Conservation (phyloP, 1,140 invertebrate species). For the Oncopeltus fasciatus region DNA sequence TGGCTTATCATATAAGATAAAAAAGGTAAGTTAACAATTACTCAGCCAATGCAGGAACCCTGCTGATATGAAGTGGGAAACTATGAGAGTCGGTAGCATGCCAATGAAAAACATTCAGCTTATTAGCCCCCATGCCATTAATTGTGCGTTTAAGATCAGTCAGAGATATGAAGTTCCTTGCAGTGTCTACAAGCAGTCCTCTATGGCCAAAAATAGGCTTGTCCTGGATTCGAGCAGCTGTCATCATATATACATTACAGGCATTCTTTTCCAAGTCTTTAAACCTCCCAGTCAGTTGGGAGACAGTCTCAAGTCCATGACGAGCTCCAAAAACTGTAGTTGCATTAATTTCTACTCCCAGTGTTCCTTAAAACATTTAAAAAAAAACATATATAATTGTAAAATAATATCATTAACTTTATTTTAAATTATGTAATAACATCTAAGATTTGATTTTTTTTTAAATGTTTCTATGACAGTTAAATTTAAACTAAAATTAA, state of each 20-base stretch:
- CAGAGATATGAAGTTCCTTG: slow-evolving; percentile 57
- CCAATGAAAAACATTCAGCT: slow-evolving; percentile 77
- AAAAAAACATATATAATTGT: too few relatives aligned
- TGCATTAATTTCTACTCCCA: slow-evolving; percentile 40
- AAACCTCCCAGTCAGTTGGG: slow-evolving; percentile 38
- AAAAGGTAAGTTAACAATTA: too few relatives aligned
- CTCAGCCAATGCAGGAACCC: slow-evolving; percentile 51
- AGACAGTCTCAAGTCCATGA: slow-evolving; percentile 59
- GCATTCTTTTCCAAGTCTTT: neutral
- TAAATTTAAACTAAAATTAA: too few relatives aligned
- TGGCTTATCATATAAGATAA: too few relatives aligned
- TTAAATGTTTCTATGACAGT: too few relatives aligned
- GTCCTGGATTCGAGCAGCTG: slow-evolving; percentile 29
- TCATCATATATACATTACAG: slow-evolving; percentile 28
- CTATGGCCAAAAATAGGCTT: slow-evolving; percentile 35
- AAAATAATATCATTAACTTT: too few relatives aligned
- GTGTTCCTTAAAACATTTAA: neutral
- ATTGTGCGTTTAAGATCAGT: slow-evolving; percentile 52
- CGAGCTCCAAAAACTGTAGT: slow-evolving; percentile 56
- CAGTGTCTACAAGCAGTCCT: slow-evolving; percentile 60
- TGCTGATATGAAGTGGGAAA: slow-evolving; percentile 55
- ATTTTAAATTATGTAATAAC: too few relatives aligned
- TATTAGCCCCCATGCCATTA: slow-evolving; percentile 59
- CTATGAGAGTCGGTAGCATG: slow-evolving; percentile 72
- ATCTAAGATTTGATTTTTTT: too few relatives aligned